Evolutionary conservation across 2,113 vertebrate genomes (phyloP), one percentile per base, ranked within the genome.

Genomic region (Epinephelus lanceolatus): DNA sequence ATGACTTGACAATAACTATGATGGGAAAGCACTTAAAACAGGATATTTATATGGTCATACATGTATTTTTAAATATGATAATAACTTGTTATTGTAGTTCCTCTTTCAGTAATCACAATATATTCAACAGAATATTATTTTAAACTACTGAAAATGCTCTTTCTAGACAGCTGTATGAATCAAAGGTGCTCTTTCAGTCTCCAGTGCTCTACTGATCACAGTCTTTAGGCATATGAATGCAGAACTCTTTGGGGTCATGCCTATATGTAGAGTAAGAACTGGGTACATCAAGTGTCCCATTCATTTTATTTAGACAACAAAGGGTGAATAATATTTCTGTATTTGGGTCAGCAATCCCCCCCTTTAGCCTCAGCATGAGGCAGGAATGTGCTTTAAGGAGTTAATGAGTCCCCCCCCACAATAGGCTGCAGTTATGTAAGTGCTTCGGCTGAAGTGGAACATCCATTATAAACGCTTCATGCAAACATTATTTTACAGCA

Each of bases 331-430:
- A 49, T 51, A 53, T 59, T 52, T 71, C 19, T 65, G 11, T 47
- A 61, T 87, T 60, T 84, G 67, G 71, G 68, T 83, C 79, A 84
- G n/a, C 25, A 73, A 30, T 49, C 52, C 61, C 18, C 74, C 74
- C 19, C 9, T 30, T 76, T 27, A 59, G 67, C 57, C 37, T 73
- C 59, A 74, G n/a, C 27, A 49, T 40, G 59, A 52, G 13, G 49
- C 4, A 79, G 73, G 71, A 87, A 78, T 88, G 85, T 82, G 78
- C 30, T 40, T 67, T 6, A 67, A 78, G 55, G 66, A 27, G 66
- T 71, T 82, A 86, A 78, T 62, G 18, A 76, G 15, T 66, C 53
- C 4, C 30, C 30, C 30, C 30, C 30, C 30, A 52, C 74, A 72
- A 57, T 18, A 60, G 65, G 55, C 60, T 21, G 23, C 27, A 42